Conservation (phyloP, 2,797 vertebrate species). For the Sorex maritimensis region DNA sequence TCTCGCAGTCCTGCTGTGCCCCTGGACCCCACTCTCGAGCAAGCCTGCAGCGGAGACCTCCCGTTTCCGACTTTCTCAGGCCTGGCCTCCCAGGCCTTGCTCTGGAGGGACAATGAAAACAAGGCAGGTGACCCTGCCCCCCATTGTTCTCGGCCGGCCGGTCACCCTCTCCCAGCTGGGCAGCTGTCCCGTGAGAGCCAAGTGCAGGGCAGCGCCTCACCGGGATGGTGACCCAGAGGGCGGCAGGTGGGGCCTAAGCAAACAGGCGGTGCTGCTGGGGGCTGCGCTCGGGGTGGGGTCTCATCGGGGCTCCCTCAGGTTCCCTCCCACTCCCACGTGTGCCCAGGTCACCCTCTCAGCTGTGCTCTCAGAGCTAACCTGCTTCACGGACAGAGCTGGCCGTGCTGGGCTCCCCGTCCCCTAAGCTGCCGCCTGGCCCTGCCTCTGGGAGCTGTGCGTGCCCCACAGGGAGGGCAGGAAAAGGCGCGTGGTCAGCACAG, state of each 20-base stretch:
- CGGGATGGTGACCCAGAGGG: constrained; percentile 77
- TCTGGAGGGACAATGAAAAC: constrained; percentile 90
- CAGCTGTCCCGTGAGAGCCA: constrained; percentile 77
- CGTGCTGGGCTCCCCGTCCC: too few species aligned
- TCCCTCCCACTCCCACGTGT: too few species aligned
- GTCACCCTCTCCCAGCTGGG: constrained; percentile 82
- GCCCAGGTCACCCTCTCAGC: too few species aligned
- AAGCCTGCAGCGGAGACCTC: constrained; percentile 77
- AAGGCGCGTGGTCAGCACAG: background rate
- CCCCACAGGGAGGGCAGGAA: background rate
- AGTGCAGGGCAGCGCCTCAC: constrained; percentile 46
- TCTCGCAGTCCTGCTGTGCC: constrained; percentile 79
- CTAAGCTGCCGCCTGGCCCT: too few species aligned
- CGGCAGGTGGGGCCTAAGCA: constrained; percentile 73
- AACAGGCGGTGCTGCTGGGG: constrained; percentile 67
- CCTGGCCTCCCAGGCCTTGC: constrained; percentile 84
- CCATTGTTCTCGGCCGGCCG: constrained; percentile 88
- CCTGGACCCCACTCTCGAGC: constrained; percentile 39
- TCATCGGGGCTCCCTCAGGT: too few species aligned
- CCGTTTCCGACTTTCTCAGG: constrained; percentile 88
- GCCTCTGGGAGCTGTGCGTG: background rate
- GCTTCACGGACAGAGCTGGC: too few species aligned
- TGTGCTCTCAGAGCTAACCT: too few species aligned
- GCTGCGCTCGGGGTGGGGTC: constrained; percentile 77
- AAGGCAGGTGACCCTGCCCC: constrained; percentile 85